Evolutionary conservation across 2,888 invertebrate genomes (phyloP).

Genomic region (Tetanocera ferruginea): DNA sequence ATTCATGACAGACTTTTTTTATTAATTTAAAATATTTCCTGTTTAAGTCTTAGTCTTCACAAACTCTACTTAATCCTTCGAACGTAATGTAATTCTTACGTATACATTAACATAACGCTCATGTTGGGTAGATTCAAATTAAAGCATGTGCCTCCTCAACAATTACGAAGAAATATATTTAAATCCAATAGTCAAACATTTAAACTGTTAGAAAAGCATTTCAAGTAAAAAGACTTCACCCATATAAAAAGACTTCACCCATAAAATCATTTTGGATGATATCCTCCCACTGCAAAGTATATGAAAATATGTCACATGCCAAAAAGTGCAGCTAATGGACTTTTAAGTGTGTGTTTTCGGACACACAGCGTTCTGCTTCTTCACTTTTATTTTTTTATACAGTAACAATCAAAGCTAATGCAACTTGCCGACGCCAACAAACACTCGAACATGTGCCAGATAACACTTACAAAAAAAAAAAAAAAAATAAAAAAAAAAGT

Average conservation of each 20-base stretch:
- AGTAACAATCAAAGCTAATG: slow-evolving; percentile 18
- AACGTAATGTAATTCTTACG: too few species aligned
- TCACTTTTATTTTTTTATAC: not conserved
- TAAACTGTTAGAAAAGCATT: not conserved
- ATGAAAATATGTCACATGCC: not conserved
- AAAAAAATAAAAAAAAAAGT: too few species aligned
- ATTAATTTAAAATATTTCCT: too few species aligned
- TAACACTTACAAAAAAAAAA: too few species aligned
- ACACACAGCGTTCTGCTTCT: not conserved
- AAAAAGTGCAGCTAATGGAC: slow-evolving; percentile 34
- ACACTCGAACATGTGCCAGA: slow-evolving; percentile 1
- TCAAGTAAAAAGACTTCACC: not conserved
- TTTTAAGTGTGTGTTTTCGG: slow-evolving; percentile 7
- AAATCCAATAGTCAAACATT: too few species aligned
- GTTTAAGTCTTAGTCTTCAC: too few species aligned
- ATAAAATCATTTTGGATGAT: slow-evolving; percentile 28
- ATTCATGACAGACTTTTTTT: too few species aligned
- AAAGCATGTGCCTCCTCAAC: too few species aligned
- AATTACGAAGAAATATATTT: too few species aligned
- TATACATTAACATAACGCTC: too few species aligned
- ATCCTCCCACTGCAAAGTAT: not conserved
- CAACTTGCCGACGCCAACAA: slow-evolving; percentile 9
- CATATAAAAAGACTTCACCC: not conserved
- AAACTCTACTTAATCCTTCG: too few species aligned
- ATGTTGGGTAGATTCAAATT: too few species aligned